A percentile compares a stretch with the other conserved stretches of the same genome.
phyloP scores from a whole-genome alignment of 2,113 vertebrate species.

The Tetrao urogallus region DNA sequence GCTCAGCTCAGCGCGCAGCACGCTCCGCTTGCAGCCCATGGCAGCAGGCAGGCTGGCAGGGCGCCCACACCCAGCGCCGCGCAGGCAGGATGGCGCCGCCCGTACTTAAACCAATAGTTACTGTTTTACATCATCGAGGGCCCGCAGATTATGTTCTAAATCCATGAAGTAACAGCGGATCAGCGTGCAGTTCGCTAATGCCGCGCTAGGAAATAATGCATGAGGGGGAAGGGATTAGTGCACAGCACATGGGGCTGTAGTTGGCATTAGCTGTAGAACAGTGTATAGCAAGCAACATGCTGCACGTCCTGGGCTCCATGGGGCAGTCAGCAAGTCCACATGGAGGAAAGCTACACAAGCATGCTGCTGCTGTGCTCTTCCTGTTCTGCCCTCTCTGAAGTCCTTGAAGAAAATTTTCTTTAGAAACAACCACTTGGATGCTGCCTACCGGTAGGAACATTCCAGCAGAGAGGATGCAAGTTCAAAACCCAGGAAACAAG shows the following conservation, averaged over 20 bases:
- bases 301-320: neutral
- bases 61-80: slow-evolving; percentile 54
- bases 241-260: slow-evolving; percentile 49
- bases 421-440: neutral
- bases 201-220: slow-evolving; percentile 71
- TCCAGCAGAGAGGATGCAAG: neutral
- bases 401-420: neutral
- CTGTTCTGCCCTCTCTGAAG: neutral
- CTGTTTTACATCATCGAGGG: slow-evolving; percentile 82
- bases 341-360: neutral
- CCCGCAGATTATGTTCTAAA: slow-evolving; percentile 83
- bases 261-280: slow-evolving; percentile 45
- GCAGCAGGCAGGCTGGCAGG: slow-evolving; percentile 45
- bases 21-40: slow-evolving; percentile 73
- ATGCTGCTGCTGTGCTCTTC: neutral
- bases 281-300: neutral
- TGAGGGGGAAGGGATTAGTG: slow-evolving; percentile 56
- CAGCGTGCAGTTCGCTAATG: slow-evolving; percentile 73
- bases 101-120: slow-evolving; percentile 82
- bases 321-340: neutral
- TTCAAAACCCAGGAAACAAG: neutral
- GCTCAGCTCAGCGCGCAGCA: slow-evolving; percentile 76
- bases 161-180: slow-evolving; percentile 76
- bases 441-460: neutral
- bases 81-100: slow-evolving; percentile 85